Base-by-base conservation (phyloP, 2,797 vertebrate species). In the Gallirallus australis region DNA sequence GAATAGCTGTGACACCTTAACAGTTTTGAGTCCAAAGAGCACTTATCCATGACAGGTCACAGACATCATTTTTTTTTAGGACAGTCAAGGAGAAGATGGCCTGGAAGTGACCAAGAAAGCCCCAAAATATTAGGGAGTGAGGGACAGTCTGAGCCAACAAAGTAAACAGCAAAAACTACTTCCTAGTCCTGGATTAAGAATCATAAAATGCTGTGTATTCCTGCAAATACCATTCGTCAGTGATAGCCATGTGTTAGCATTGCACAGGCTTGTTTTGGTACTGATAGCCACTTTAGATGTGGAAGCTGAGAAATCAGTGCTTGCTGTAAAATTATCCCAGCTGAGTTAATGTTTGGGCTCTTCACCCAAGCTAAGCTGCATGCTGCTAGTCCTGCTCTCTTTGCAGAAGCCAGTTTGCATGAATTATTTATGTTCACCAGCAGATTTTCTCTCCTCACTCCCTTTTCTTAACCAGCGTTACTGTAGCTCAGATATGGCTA, bases 251-350 rank as follows among this genome's bases (percentile, higher is more conserved):
- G 24, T 0, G 1, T 50, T 37, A 60, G 30, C 54, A 14, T 1
- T 19, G 30, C 64, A 60, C 47, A 47, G 0, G 1, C 33, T 65
- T 47, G 30, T 33, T 56, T 69, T 65, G 30, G 70, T 77, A 37
- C 30, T 30, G n/a, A 25, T n/a, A 60, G 50, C 35, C 47, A 27
- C 30, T 72, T 60, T 11, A 60, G 56, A n/a, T 68, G 54, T 33
- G 73, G 28, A 86, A 76, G 64, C 45, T 39, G 69, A 81, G 56
- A 81, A 89, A 72, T 64, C 50, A 65, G 30, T 33, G 16, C 45
- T 72, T 47, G 39, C 64, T 86, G 39, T 60, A 77, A 68, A 89
- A 93, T 79, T 56, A 73, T 60, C 69, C 65, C 80, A 72, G 24
- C 56, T 65, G 65, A 76, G 50, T 77, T 89, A 47, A 89, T 24